phyloP scores from a whole-genome alignment of 1,140 invertebrate genomes.

The Caligus rogercresseyi region DNA sequence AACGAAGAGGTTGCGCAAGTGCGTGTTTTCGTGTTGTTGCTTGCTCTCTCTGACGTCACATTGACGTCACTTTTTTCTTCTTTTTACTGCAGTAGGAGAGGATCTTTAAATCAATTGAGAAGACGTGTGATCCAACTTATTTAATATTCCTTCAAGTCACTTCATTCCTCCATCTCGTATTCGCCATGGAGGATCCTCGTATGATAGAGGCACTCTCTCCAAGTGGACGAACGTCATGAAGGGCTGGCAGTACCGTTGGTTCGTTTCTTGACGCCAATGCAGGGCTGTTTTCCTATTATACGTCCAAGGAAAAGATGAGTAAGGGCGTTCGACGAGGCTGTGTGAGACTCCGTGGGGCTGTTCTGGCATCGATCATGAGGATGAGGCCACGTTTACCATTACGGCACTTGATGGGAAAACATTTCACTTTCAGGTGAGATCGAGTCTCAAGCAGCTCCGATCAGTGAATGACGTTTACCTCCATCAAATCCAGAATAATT shows the following conservation, averaged over 20 bases:
- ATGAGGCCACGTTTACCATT: slow-evolving; percentile 92
- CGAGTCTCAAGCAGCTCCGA: neutral
- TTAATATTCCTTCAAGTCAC: too few relatives aligned
- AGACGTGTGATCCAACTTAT: too few relatives aligned
- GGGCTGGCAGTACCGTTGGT: slow-evolving; percentile 99
- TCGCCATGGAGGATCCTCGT: slow-evolving; percentile 22
- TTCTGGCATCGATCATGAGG: slow-evolving; percentile 96
- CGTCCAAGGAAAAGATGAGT: slow-evolving; percentile 97
- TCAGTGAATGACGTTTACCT: too few relatives aligned
- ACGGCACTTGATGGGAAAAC: slow-evolving; percentile 88
- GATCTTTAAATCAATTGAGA: too few relatives aligned
- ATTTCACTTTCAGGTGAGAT: slow-evolving; percentile 75
- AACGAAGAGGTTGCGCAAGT: too few relatives aligned
- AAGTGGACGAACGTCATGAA: slow-evolving; percentile 99
- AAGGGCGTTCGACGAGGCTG: slow-evolving; percentile 84
- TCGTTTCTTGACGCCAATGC: slow-evolving; percentile 91
- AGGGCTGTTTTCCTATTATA: slow-evolving; percentile 87
- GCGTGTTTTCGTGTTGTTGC: too few relatives aligned
- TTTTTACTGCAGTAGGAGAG: too few relatives aligned
- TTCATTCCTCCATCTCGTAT: too few relatives aligned
- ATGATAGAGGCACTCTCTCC: slow-evolving; percentile 84
- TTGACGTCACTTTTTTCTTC: too few relatives aligned
- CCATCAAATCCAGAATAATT: too few relatives aligned
- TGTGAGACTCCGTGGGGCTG: slow-evolving; percentile 75
- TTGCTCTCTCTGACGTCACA: too few relatives aligned